Base-by-base conservation (phyloP, 2,888 invertebrate genomes). In the Metalampra italica region DNA sequence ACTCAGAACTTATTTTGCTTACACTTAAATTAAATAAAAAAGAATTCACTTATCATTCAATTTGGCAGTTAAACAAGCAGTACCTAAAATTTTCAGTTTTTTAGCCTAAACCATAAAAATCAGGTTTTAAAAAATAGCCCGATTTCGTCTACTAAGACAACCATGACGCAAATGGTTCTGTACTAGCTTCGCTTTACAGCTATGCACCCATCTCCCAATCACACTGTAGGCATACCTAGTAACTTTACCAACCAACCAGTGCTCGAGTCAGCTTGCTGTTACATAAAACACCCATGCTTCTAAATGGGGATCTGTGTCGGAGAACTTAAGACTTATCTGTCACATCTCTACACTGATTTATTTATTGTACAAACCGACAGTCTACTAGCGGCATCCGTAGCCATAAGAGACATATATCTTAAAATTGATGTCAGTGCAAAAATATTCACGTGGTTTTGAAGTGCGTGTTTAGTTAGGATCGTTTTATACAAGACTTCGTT, bases 311-410 rank as follows among this genome's bases (percentile, higher is more conserved):
- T 22, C 65, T 55, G 47, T 46, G 52, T 50, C 42, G 54, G 56
- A 60, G 57, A 60, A 59, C 57, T 64, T 61, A 62, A 58, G 56
- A 65, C 65, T 64, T 68, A 72, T 71, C 71, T 66, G 65, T 56
- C 64, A 56, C 68, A 76, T 73, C 70, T 69, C 54, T 56, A 43
- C 40, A 51, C 59, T 74, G 75, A 80, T 75, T 75, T 80, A 73
- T 76, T 68, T 22, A 22, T 5, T 64, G 57, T 52, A 60, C 56
- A 43, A 66, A 57, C 59, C 54, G 55, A 60, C 58, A 54, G 52
- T 43, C 46, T 47, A 42, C 46, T 47, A 42, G 52, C 47, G 42
- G 48, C 41, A 14, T 46, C 47, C 47, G 49, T 58, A 55, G 56
- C 57, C 53, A n/a, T n/a, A n/a, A n/a, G n/a, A n/a, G n/a, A n/a